Evolutionary conservation across 2,797 vertebrate genomes (phyloP).

Genomic region (Ataeniobius toweri): DNA sequence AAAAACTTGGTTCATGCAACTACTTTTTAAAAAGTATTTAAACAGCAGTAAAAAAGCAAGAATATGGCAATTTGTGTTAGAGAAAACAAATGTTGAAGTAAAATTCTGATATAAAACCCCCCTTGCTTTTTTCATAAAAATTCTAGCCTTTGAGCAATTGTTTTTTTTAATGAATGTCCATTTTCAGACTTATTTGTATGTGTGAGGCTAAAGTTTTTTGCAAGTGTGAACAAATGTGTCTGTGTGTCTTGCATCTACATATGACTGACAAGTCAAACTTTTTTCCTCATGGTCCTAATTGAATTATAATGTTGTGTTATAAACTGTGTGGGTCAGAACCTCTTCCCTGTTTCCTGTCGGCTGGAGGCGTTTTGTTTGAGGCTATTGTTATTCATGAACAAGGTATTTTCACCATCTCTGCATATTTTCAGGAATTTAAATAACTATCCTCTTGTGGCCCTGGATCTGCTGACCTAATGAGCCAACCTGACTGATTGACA

Average conservation of each 20-base stretch:
- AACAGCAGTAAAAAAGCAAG: no score
- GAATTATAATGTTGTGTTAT: slow-evolving; percentile 37
- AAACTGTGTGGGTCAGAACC: slow-evolving; percentile 31
- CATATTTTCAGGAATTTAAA: slow-evolving; percentile 71
- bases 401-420: slow-evolving; percentile 67
- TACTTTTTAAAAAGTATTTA: background rate
- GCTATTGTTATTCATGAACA: slow-evolving; percentile 65
- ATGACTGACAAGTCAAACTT: slow-evolving; percentile 8
- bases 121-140: background rate
- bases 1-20: no score
- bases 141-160: background rate
- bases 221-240: background rate
- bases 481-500: slow-evolving; percentile 67
- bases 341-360: background rate
- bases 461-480: slow-evolving; percentile 75
- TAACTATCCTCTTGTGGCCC: slow-evolving; percentile 58
- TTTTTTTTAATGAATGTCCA: background rate
- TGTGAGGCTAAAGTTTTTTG: background rate
- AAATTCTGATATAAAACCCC: background rate
- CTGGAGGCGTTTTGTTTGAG: slow-evolving; percentile 27
- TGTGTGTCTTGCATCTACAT: background rate
- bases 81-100: background rate
- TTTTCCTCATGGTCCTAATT: slow-evolving; percentile 14
- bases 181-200: background rate
- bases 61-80: background rate